Conservation (phyloP, 2,113 vertebrate genomes). For the Engraulis encrasicolus region DNA sequence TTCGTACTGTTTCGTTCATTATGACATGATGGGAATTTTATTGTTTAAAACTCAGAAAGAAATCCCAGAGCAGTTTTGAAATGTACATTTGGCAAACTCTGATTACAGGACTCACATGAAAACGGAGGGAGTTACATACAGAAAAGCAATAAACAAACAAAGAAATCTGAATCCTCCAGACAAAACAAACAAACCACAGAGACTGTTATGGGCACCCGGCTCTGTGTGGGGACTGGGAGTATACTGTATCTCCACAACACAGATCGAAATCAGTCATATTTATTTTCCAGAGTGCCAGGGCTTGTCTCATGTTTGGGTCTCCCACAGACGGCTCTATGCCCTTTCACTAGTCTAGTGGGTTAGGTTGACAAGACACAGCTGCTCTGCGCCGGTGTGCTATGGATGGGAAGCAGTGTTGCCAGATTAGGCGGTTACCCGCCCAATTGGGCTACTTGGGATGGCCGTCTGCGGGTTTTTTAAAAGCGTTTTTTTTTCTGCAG, state of each 20-base stretch:
- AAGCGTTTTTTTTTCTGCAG: too few relatives aligned
- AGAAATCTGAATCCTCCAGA: neutral
- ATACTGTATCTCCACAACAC: too few relatives aligned
- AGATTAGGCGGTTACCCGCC: too few relatives aligned
- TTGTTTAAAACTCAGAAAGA: neutral
- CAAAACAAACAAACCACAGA: neutral
- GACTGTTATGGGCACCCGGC: neutral
- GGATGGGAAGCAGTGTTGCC: neutral
- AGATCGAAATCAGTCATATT: neutral
- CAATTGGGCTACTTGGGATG: too few relatives aligned
- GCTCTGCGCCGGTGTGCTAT: neutral
- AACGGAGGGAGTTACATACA: neutral
- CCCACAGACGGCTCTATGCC: neutral
- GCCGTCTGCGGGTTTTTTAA: too few relatives aligned
- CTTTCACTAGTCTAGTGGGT: neutral
- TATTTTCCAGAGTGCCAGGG: neutral
- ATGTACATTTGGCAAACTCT: neutral
- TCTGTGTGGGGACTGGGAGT: neutral
- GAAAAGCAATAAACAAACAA: neutral
- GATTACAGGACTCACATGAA: neutral
- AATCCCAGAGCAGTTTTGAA: neutral
- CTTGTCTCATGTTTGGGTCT: neutral
- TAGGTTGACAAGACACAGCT: neutral
- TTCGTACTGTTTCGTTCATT: neutral
- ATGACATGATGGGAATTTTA: constrained; percentile 2